phyloP scores from a whole-genome alignment of 37 sponge, comb jelly and placozoan genomes.

The Aplysina aerophoba region DNA sequence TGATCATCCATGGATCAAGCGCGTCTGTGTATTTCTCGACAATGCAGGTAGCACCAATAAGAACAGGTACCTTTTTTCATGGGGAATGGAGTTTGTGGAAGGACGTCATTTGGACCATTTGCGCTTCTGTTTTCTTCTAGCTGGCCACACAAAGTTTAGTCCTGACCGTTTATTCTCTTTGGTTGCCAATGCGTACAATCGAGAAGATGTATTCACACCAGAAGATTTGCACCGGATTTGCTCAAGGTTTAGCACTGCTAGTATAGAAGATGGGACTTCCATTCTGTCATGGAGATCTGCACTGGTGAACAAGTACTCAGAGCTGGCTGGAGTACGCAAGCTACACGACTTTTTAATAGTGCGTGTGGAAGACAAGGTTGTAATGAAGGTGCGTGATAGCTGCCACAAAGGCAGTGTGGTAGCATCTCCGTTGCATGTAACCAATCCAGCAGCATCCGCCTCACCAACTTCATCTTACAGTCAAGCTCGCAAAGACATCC shows the following conservation, averaged over 20 bases:
- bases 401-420: constrained; percentile 12
- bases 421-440: background rate
- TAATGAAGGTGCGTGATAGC: constrained; percentile 2
- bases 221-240: background rate
- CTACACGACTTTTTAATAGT: background rate
- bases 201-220: constrained; percentile 1
- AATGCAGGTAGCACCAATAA: constrained; percentile 53
- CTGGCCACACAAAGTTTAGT: too few relatives aligned
- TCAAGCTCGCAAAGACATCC: background rate
- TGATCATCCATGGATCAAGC: constrained; percentile 39
- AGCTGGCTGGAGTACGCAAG: background rate
- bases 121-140: background rate
- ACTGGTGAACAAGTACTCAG: background rate
- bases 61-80: constrained; percentile 26
- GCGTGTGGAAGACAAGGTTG: background rate
- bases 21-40: constrained; percentile 47
- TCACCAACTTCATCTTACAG: background rate
- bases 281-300: background rate
- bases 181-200: background rate
- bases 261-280: background rate
- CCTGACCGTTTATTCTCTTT: constrained; percentile 1
- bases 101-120: background rate
- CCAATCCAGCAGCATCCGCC: background rate
- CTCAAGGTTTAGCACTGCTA: background rate
- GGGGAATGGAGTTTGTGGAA: background rate